A percentile compares a stretch with the other conserved stretches of the same genome.
Evolutionary conservation across 2,888 invertebrate species (phyloP).

Genomic region (Lysandra bellargus): DNA sequence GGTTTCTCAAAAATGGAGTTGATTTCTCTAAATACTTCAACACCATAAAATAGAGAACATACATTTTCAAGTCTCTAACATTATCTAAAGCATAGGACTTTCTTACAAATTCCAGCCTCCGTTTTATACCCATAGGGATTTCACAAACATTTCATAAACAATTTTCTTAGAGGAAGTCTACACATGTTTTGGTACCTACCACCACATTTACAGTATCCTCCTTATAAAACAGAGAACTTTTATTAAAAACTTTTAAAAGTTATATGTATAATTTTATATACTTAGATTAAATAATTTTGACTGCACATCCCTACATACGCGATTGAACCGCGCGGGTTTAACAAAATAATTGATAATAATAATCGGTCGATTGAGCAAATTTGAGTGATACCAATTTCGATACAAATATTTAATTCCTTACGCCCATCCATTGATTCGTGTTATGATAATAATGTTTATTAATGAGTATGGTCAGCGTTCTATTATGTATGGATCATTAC

Average conservation of each 20-base stretch:
- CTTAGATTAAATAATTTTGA: not conserved
- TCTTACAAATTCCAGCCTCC: too few relatives aligned
- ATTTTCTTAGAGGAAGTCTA: too few relatives aligned
- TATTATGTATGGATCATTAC: not conserved
- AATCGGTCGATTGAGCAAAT: slow-evolving; percentile 18
- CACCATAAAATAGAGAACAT: not conserved
- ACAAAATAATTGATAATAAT: slow-evolving; percentile 7
- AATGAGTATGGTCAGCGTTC: slow-evolving; percentile 4
- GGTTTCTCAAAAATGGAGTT: too few relatives aligned
- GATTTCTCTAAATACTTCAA: not conserved
- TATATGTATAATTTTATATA: too few relatives aligned
- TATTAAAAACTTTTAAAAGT: too few relatives aligned
- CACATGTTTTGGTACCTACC: too few relatives aligned
- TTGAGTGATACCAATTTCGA: slow-evolving; percentile 17
- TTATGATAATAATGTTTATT: slow-evolving; percentile 2
- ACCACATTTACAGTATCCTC: too few relatives aligned
- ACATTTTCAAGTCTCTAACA: too few relatives aligned
- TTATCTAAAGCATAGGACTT: not conserved
- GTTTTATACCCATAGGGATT: too few relatives aligned
- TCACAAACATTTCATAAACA: too few relatives aligned
- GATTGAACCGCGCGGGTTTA: not conserved
- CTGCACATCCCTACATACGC: not conserved
- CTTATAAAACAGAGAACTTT: too few relatives aligned
- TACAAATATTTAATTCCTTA: slow-evolving; percentile 14
- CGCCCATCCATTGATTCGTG: slow-evolving; percentile 2